Base-by-base conservation (phyloP, 2,888 invertebrate species). In the Tachina grossa region DNA sequence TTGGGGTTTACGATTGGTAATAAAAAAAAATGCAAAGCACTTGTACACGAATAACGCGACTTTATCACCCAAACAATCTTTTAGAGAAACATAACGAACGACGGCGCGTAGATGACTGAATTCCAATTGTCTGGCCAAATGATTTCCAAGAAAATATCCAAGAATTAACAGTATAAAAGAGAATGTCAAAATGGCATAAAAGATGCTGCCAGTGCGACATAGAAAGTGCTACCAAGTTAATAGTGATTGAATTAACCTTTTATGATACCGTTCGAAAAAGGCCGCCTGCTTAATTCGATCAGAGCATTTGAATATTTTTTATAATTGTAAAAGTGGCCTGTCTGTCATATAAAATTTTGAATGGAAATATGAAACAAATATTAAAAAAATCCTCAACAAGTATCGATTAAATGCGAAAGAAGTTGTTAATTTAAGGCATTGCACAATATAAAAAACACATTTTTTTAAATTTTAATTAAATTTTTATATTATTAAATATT, bases 61-160 rank as follows among this genome's bases (percentile, higher is more conserved):
- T 16, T 13, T 14, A 53, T 31, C 11, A 61, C n/a, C 3, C 6
- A 13, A 19, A 19, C 16, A 9, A 13, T n/a, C 0, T 57, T 71
- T 63, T 43, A 9, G 11, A 77, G 79, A 86, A 87, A 87, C 88
- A 84, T 82, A 82, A 87, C 87, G 87, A 88, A 88, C 88, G 87
- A 88, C 87, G 84, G 87, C 88, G 87, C 87, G 88, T 88, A 89
- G 87, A 87, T 87, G 88, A 89, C 89, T 89, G 87, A 84, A 85
- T 87, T 87, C 82, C 87, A 84, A 87, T 80, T 83, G 86, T 79
- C 80, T 78, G 69, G 63, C 81, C 81, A 83, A 84, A 47, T 77
- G 43, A 31, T 49, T 71, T 49, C 65, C 61, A 78, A 71, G 63
- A 66, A 59, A 72, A 75, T 51, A 66, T 78, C 61, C 61, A 74